Conservation (phyloP, 2,888 invertebrate species). For the Protodeltote pygarga region DNA sequence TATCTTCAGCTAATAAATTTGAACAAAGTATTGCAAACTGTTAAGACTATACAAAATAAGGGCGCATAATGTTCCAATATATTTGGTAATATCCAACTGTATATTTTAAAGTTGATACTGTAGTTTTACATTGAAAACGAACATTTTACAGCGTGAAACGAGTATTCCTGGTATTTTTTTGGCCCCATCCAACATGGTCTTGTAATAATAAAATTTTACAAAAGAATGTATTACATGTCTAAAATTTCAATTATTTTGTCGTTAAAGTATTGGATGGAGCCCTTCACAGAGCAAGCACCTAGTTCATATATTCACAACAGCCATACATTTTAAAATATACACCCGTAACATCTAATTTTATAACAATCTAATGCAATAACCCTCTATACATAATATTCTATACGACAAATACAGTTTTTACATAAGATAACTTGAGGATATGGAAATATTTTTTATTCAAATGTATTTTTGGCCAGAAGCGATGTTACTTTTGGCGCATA, state of each 20-base stretch:
- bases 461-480: constrained; percentile 38
- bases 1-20: constrained; percentile 50
- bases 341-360: constrained; percentile 72
- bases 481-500: constrained; percentile 18
- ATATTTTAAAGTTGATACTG: constrained; percentile 24
- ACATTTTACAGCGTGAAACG: constrained; percentile 10
- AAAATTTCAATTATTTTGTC: constrained; percentile 1
- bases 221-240: too few species aligned
- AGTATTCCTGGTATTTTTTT: constrained; percentile 17
- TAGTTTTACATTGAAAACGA: constrained; percentile 11
- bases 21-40: constrained; percentile 61
- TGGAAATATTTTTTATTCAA: constrained; percentile 40
- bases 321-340: constrained; percentile 69
- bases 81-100: constrained; percentile 51
- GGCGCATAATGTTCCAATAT: constrained; percentile 39
- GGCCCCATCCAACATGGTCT: constrained; percentile 14
- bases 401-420: constrained; percentile 60
- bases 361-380: constrained; percentile 76
- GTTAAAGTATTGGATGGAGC: constrained; percentile 30
- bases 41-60: constrained; percentile 39
- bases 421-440: constrained; percentile 58
- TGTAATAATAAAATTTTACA: too few species aligned
- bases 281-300: constrained; percentile 61
- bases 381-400: constrained; percentile 62
- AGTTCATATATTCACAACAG: constrained; percentile 68